Base-by-base conservation (phyloP, 2,113 vertebrate species). In the Electrona antarctica region DNA sequence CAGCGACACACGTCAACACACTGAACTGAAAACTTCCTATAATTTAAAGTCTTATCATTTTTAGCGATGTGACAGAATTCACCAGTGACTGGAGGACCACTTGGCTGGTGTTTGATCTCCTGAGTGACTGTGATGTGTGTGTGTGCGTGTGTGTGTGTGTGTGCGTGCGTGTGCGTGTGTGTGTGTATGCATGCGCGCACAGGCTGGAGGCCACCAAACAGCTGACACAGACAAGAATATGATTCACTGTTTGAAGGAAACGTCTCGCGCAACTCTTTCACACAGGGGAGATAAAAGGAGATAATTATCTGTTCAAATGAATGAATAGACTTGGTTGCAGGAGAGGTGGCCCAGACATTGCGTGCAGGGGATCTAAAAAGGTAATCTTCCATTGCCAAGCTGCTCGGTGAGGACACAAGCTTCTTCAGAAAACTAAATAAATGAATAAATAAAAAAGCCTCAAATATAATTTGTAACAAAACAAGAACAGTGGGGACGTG, bases 381-480 rank as follows among this genome's bases (percentile, higher is more conserved):
- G 33, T 62, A 70, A 88, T 74, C 33, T 85, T 77, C 67, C 75
- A 76, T 84, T 83, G 62, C 66, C 65, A 85, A 85, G 69, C 62
- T 54, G 61, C 71, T 86, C 77, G 83, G 78, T 73, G 76, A 81
- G 71, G 72, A 67, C 81, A 64, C 47, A 50, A 75, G 3, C 33
- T 4, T 41, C 33, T 41, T 77, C 73, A 84, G 21, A 41, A 41
- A 41, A 41, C 3, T 41, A 41, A 41, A 41, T 4, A 41, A 41
- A 41, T 41, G 5, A 41, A 41, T 41, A 6, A 41, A 1, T 41
- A 41, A 41, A 41, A 4, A 45, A 86, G 85, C 59, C 51, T 69
- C 81, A 78, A 81, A 86, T 78, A 87, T 78, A 78, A 83, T 82
- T 78, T 87, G 71, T 76, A 88, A 80, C 69, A 90, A 92, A 84